phyloP scores from a whole-genome alignment of 2,797 vertebrate genomes.

The Pangasius mekongensis region DNA sequence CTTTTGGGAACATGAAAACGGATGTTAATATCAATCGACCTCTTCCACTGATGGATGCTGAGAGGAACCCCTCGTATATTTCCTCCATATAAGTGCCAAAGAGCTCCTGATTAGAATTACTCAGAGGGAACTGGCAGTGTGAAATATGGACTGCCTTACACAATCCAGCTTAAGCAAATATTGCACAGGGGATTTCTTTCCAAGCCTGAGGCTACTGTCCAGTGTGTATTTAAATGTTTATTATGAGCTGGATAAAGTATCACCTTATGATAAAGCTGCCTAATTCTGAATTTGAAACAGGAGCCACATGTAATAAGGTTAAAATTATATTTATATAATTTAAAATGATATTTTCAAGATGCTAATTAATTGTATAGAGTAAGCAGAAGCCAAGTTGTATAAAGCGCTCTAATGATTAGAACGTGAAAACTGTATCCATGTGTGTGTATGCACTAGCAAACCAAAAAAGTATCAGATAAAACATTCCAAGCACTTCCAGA shows the following conservation, averaged over 20 bases:
- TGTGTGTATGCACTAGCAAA: not conserved
- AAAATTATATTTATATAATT: not conserved
- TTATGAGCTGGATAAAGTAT: not conserved
- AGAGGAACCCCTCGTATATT: not conserved
- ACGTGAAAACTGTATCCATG: not conserved
- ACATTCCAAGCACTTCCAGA: not conserved
- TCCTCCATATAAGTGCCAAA: constrained; percentile 4
- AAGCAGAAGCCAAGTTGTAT: not conserved
- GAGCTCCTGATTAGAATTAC: constrained; percentile 2
- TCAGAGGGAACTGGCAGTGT: not conserved
- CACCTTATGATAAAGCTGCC: not conserved
- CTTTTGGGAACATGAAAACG: not conserved
- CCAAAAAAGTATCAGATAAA: not conserved
- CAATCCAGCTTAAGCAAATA: constrained; percentile 10
- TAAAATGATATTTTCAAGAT: constrained; percentile 23
- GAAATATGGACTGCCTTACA: not conserved
- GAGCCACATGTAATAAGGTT: not conserved
- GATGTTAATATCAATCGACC: constrained; percentile 2
- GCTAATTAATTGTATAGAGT: not conserved
- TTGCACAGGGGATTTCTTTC: not conserved
- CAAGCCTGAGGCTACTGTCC: constrained; percentile 1
- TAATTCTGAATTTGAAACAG: constrained; percentile 15
- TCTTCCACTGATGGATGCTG: not conserved
- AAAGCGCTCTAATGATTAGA: not conserved
- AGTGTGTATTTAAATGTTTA: not conserved